Percentiles rank a stretch among this genome's conserved stretches.
Conservation (phyloP, 2,888 invertebrate genomes). For the Oxycera nigricornis region DNA sequence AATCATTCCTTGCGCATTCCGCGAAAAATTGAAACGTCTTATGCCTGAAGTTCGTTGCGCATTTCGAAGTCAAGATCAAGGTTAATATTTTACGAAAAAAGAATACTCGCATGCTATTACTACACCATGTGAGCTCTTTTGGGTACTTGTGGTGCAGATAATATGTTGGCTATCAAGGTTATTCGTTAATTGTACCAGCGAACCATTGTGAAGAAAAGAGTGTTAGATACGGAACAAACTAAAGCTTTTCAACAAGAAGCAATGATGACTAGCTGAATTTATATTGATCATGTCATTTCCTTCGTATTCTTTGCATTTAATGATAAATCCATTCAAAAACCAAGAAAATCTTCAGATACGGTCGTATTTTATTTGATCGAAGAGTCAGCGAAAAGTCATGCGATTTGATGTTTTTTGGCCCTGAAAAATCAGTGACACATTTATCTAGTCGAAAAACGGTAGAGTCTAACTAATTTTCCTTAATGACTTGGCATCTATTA, state of each 20-base stretch:
- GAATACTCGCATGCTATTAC: background rate
- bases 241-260: too few relatives aligned
- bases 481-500: constrained; percentile 16
- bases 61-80: constrained; percentile 24
- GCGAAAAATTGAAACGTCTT: constrained; percentile 5
- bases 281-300: too few relatives aligned
- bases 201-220: background rate
- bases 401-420: background rate
- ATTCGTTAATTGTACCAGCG: background rate
- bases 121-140: background rate
- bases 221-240: background rate
- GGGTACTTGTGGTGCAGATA: background rate
- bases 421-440: background rate
- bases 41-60: background rate
- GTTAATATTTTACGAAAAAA: too few relatives aligned
- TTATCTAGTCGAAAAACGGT: background rate
- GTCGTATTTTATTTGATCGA: background rate
- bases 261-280: too few relatives aligned
- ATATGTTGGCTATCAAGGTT: background rate
- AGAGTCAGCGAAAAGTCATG: background rate
- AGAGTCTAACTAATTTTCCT: background rate
- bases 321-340: too few relatives aligned
- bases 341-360: too few relatives aligned
- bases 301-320: too few relatives aligned
- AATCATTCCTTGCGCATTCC: constrained; percentile 17